These are phyloP conservation scores for Patiria pectinifera DNA, from an alignment of 53 echinoderm and acorn worm species.

Conservation along the genomic window DNA sequence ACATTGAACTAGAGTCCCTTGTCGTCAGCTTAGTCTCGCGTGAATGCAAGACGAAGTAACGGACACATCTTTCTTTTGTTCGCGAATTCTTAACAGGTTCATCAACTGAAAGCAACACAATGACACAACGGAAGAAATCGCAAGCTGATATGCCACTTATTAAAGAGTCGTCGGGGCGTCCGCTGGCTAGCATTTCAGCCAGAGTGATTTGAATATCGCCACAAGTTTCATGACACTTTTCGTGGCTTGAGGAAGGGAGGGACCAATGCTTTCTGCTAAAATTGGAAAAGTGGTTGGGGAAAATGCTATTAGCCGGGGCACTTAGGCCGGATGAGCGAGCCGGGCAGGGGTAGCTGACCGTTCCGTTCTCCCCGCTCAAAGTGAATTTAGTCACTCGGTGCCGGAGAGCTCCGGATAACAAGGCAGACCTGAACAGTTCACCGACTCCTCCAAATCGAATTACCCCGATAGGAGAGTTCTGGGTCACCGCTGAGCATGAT, in stretches of 20 bases:
- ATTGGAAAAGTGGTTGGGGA: constrained; percentile 51
- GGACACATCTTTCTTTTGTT: background rate
- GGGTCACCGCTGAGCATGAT: constrained; percentile 54
- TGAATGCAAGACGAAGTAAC: background rate
- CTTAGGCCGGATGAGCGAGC: constrained; percentile 55
- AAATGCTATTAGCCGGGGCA: constrained; percentile 59
- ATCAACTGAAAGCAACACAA: background rate
- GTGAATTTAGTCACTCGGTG: constrained; percentile 25
- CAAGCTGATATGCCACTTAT: background rate
- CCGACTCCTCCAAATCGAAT: constrained; percentile 65
- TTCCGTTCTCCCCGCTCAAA: constrained; percentile 39
- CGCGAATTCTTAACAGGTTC: background rate
- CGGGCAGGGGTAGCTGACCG: constrained; percentile 48
- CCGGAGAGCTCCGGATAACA: background rate
- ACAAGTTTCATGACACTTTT: constrained; percentile 30
- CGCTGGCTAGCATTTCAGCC: background rate
- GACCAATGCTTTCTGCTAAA: constrained; percentile 46
- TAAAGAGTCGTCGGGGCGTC: constrained; percentile 41
- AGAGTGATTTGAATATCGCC: constrained; percentile 22
- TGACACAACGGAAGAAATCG: background rate
- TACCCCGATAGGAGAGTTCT: constrained; percentile 49
- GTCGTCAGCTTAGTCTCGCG: constrained; percentile 9
- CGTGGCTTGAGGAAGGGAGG: constrained; percentile 37
- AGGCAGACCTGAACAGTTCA: constrained; percentile 32
- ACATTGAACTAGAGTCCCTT: background rate